Conservation (phyloP, 2,888 invertebrate genomes). For the Eupithecia centaureata region DNA sequence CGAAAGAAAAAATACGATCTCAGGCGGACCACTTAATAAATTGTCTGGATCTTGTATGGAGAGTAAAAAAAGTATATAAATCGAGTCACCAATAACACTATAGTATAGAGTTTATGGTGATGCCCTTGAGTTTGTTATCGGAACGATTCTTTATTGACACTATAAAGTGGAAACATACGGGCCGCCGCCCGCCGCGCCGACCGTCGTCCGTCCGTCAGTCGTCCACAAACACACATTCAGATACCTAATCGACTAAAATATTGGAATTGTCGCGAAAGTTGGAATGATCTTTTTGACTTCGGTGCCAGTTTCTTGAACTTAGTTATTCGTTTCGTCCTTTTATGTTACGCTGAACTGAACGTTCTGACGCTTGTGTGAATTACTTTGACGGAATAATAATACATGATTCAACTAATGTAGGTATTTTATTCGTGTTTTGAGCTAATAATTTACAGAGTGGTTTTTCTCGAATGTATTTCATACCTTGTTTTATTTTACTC, state of each 20-base stretch:
- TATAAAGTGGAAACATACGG: slow-evolving; percentile 71
- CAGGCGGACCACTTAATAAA: slow-evolving; percentile 74
- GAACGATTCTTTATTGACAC: slow-evolving; percentile 76
- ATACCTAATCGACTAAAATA: slow-evolving; percentile 39
- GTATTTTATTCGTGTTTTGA: neutral
- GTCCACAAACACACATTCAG: slow-evolving; percentile 35
- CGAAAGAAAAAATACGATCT: slow-evolving; percentile 57
- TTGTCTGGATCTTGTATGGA: slow-evolving; percentile 62
- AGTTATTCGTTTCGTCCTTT: slow-evolving; percentile 12
- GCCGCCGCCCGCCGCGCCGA: slow-evolving; percentile 34
- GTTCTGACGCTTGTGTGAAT: neutral
- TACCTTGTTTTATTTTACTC: neutral
- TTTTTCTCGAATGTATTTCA: neutral
- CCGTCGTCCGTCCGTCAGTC: slow-evolving; percentile 24
- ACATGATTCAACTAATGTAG: neutral
- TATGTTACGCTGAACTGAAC: neutral
- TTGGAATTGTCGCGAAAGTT: slow-evolving; percentile 41
- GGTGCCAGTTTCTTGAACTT: slow-evolving; percentile 31
- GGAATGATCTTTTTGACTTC: slow-evolving; percentile 28
- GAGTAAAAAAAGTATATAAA: slow-evolving; percentile 69
- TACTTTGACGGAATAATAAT: neutral
- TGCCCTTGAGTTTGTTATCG: slow-evolving; percentile 67
- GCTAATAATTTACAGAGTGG: neutral
- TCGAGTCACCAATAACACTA: slow-evolving; percentile 76
- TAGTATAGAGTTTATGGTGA: slow-evolving; percentile 79